phyloP scores from a whole-genome alignment of 2,113 vertebrate species.

The Zootoca vivipara region DNA sequence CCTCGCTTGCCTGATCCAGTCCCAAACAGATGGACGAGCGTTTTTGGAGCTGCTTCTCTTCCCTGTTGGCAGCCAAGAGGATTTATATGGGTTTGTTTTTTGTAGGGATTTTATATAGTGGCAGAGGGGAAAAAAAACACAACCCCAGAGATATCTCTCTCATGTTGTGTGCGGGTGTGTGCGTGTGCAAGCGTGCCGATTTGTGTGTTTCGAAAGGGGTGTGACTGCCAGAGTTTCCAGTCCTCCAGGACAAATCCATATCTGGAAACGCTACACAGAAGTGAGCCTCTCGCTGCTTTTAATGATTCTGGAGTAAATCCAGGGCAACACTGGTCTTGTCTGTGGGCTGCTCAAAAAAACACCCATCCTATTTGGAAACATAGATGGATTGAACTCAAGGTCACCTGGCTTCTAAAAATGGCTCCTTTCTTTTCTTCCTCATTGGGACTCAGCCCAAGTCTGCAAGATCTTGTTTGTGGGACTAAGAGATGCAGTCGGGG shows the following conservation, averaged over 20 bases:
- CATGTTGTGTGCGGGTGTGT: background rate
- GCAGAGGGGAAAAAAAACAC: too few species aligned
- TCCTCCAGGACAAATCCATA: background rate
- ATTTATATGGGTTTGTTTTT: background rate
- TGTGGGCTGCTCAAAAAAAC: background rate
- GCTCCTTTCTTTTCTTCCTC: background rate
- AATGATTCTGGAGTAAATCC: background rate
- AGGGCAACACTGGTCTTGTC: background rate
- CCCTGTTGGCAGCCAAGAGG: background rate
- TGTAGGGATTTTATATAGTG: background rate
- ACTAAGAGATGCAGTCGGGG: background rate
- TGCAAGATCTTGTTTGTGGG: background rate
- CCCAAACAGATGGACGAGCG: background rate
- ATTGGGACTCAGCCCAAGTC: background rate
- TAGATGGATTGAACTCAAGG: rapidly evolving
- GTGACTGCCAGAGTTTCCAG: background rate
- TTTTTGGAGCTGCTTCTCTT: background rate
- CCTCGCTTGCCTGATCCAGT: background rate
- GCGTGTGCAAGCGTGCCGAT: rapidly evolving
- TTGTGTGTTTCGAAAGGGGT: background rate
- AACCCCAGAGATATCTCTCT: background rate
- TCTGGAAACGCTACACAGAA: background rate
- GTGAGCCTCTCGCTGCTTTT: rapidly evolving
- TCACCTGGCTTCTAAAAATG: background rate
- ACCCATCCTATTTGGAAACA: background rate